These are phyloP conservation scores for Microchrysa polita DNA, from an alignment of 2,888 invertebrate species.

Conservation along the genomic window DNA sequence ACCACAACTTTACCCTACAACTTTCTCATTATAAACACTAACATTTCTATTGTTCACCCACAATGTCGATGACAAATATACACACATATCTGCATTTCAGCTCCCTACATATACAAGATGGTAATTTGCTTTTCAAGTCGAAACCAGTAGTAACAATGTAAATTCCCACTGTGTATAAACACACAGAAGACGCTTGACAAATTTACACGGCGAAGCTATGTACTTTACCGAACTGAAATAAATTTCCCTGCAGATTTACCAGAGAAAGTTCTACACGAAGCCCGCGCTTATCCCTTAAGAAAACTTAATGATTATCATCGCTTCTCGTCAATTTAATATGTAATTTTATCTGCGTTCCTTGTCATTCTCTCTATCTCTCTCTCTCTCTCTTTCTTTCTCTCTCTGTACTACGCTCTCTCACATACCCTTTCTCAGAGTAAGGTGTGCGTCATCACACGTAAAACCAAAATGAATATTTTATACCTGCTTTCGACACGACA, in stretches of 20 bases:
- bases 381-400: too few species aligned
- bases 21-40: neutral
- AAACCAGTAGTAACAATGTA: too few species aligned
- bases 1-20: too few species aligned
- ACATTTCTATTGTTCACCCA: neutral
- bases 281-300: neutral
- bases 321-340: neutral
- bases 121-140: neutral
- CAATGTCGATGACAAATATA: neutral
- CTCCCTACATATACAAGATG: neutral
- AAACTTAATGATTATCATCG: conserved; percentile 23
- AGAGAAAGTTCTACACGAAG: conserved; percentile 15
- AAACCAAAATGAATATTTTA: too few species aligned
- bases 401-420: too few species aligned
- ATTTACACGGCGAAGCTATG: neutral
- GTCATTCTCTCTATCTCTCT: too few species aligned
- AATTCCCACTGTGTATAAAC: neutral
- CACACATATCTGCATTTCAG: neutral
- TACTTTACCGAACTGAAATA: neutral
- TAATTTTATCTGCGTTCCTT: conserved; percentile 9
- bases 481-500: too few species aligned
- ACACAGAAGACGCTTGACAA: neutral
- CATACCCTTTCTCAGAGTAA: too few species aligned
- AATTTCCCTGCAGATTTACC: neutral
- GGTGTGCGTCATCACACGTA: too few species aligned